Evolutionary conservation across 2,113 vertebrate species (phyloP), one percentile per base, ranked within the genome.

Genomic region (Perca fluviatilis): DNA sequence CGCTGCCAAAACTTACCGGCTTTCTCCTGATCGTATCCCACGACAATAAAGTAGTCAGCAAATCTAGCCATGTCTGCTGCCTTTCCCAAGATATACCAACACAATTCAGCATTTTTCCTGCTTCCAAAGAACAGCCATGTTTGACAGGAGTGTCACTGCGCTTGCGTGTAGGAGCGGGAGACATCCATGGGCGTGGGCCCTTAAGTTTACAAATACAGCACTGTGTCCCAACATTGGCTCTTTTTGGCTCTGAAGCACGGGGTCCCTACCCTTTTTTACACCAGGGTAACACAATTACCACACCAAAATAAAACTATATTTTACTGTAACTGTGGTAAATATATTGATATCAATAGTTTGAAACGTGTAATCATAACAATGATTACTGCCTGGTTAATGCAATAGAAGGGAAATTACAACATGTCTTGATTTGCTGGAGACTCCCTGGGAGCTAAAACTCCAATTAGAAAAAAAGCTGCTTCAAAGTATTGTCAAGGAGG

Each of bases 11-110:
- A 95, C 97, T 96, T 95, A 98, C 97, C 97, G 86, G 97, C 93
- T 95, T 99, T 98, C 86, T 98, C 97, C 30, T 96, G 96, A 88
- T 98, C 97, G 89, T 97, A 98, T 95, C 97, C 98, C 90, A 98
- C 98, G 86, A 99, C 96, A 83, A 96, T 96, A 88, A 99, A 98
- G 91, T 99, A 99, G 93, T 99, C 98, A 51, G 97, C 97, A 95
- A 99, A 94, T 94, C 97, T 96, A 54, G 97, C 96, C 97, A 98
- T 99, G 94, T 95, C 96, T 96, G 92, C 89, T 93, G 83, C 77
- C 91, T 95, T 93, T 92, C 91, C 91, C 86, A 90, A 94, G 40
- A 85, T 90, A 89, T 90, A 90, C 87, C 94, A 91, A 91, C 90
- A 95, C 93, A 92, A 94, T 95, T 98, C 97, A 99, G 96, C 97